phyloP scores from a whole-genome alignment of 1,140 invertebrate species.

The Philaenus spumarius region DNA sequence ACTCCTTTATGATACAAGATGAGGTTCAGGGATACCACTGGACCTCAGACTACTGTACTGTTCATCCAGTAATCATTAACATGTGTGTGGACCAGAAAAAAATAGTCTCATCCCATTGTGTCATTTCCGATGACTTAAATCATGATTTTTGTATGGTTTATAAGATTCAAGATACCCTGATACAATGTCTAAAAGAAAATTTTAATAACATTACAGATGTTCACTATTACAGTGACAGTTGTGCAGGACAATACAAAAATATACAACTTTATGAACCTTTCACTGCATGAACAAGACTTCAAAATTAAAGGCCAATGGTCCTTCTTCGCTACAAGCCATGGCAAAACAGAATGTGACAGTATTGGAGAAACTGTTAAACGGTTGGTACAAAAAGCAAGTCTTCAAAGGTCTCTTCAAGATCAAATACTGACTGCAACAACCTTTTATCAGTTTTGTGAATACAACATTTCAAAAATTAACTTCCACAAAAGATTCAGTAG shows the following conservation, averaged over 20 bases:
- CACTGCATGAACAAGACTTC: no score
- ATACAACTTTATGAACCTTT: constrained; percentile 27
- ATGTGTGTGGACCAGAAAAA: not conserved
- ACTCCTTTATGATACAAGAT: constrained; percentile 28
- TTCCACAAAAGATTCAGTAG: not conserved
- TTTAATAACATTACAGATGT: constrained; percentile 28
- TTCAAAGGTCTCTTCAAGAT: constrained; percentile 14
- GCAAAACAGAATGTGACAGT: constrained; percentile 22
- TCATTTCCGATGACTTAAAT: constrained; percentile 25
- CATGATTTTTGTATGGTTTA: constrained; percentile 27
- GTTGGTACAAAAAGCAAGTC: constrained; percentile 16
- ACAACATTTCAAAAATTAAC: constrained; percentile 6
- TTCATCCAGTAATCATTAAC: constrained; percentile 23
- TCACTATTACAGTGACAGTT: constrained; percentile 36
- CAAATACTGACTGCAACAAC: not conserved
- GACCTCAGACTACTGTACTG: constrained; percentile 18
- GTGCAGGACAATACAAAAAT: constrained; percentile 37
- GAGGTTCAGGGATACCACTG: constrained; percentile 27
- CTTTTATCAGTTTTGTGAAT: constrained; percentile 12
- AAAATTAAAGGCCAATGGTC: constrained; percentile 33
- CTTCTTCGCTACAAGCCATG: constrained; percentile 33
- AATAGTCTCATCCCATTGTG: not conserved
- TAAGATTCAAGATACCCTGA: constrained; percentile 22
- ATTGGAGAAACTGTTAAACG: constrained; percentile 23
- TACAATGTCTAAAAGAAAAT: constrained; percentile 25